Evolutionary conservation across 2,113 vertebrate genomes (phyloP).

Genomic region (Neotragus moschatus): DNA sequence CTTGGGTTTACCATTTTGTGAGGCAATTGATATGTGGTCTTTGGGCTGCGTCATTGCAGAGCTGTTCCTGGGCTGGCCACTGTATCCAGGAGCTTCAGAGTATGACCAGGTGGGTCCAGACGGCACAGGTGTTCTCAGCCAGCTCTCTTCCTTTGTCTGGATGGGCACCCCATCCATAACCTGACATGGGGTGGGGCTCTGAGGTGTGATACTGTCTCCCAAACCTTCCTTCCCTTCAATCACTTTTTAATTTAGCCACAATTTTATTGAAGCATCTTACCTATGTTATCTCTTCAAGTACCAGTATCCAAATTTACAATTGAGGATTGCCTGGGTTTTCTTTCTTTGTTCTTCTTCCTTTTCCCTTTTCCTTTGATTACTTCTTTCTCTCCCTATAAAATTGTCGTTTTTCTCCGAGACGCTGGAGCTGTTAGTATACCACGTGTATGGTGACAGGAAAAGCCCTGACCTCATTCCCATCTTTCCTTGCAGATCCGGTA

Average conservation of each 20-base stretch:
- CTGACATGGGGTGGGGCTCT: accelerated
- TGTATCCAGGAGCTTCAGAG: slow-evolving; percentile 97
- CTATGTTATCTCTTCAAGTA: not conserved
- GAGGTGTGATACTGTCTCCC: not conserved
- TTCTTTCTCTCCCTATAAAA: slow-evolving; percentile 53
- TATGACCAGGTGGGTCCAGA: slow-evolving; percentile 92
- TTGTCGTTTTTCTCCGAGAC: not conserved
- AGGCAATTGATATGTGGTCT: slow-evolving; percentile 99
- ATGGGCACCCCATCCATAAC: not conserved
- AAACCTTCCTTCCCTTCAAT: not conserved
- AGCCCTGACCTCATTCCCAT: slow-evolving; percentile 62
- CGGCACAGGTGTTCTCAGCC: not conserved
- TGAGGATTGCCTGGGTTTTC: not conserved
- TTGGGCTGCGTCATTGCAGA: slow-evolving; percentile 98
- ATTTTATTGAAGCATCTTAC: not conserved
- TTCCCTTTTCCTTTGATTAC: not conserved
- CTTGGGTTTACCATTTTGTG: slow-evolving; percentile 96
- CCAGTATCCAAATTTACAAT: not conserved
- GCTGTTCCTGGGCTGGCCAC: slow-evolving; percentile 97
- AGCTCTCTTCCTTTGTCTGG: not conserved
- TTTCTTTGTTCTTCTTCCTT: accelerated
- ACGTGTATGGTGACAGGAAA: slow-evolving; percentile 23
- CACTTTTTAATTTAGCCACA: not conserved
- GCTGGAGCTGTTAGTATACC: not conserved
- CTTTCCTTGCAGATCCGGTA: slow-evolving; percentile 93